phyloP scores from a whole-genome alignment of 2,797 vertebrate genomes.

The Crenuchus spilurus region DNA sequence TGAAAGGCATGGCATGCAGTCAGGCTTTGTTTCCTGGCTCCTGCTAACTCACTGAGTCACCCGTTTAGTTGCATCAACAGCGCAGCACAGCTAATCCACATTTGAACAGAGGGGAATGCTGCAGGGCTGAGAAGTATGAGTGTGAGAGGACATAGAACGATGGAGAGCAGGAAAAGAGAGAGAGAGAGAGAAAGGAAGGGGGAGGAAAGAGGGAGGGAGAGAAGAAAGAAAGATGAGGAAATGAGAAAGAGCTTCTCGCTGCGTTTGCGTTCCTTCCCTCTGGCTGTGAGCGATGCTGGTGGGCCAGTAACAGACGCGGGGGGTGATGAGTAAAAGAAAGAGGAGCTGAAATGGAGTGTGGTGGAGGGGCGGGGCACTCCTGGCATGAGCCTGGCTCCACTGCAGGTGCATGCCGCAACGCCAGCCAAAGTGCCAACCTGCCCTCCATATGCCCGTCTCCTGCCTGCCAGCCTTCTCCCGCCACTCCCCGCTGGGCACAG shows the following conservation, averaged over 20 bases:
- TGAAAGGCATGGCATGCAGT: background rate
- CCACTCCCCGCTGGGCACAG: conserved; percentile 72
- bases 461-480: conserved; percentile 82
- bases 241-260: conserved; percentile 1
- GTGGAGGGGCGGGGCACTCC: conserved; percentile 44
- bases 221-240: background rate
- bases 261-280: conserved; percentile 17
- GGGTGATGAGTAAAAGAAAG: conserved; percentile 46
- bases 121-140: background rate
- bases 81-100: conserved; percentile 30
- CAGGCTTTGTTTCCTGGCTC: conserved; percentile 20
- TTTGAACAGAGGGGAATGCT: conserved; percentile 20
- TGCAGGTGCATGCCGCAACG: conserved; percentile 79
- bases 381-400: conserved; percentile 74
- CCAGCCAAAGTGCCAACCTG: conserved; percentile 83
- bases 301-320: conserved; percentile 45
- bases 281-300: conserved; percentile 36
- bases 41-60: conserved; percentile 33
- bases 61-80: conserved; percentile 32
- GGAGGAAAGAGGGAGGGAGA: background rate
- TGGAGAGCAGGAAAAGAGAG: background rate
- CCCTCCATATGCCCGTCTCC: conserved; percentile 82
- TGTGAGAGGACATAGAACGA: background rate
- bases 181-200: background rate
- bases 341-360: conserved; percentile 39